Evolutionary conservation across 2,797 vertebrate genomes (phyloP), one percentile per base, ranked within the genome.

Genomic region (Serranus cabrilla): DNA sequence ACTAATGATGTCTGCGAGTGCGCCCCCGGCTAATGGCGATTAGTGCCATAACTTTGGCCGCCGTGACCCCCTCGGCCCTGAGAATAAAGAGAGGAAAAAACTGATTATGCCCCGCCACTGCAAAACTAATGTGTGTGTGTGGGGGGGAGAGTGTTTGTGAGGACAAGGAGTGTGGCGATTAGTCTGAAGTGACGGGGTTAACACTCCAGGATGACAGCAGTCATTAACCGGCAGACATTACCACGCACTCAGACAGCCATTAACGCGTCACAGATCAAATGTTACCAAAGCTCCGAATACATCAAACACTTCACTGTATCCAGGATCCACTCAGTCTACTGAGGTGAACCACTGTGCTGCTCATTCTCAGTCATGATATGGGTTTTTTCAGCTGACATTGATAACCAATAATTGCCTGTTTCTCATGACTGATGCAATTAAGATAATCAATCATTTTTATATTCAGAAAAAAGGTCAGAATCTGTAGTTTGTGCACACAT

Each of bases 1-100:
- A 82, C 81, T 88, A 83, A 92, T 90, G 90, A 83, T 84, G 89
- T 87, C 81, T 85, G 86, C 79, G 86, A 46, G 27, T 56, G 39
- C 42, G 9, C 18, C 25, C 51, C 64, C 18, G 8, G 23, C 65
- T 67, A 46, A 56, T 46, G 65, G 18, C 10, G 65, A n/a, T 21
- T 46, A 37, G 65, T 10, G n/a, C 13, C 51, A 46, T 67, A 56
- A 46, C 82, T 81, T 58, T 78, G 79, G 73, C 75, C 52, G 2
- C 50, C n/a, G 20, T 72, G 76, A 80, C 81, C 82, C 72, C 54
- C 40, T 47, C 69, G 59, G 14, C 55, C 34, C 58, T 16, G 61
- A 74, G 20, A 60, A 42, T 43, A 63, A 76, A 72, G 42, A 9
- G 17, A 60, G 34, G 40, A 23, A 45, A 52, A 69, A 66, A 69